These are phyloP conservation scores for Dromius quadrimaculatus DNA, from an alignment of 2,888 invertebrate genomes.

Conservation along the genomic window DNA sequence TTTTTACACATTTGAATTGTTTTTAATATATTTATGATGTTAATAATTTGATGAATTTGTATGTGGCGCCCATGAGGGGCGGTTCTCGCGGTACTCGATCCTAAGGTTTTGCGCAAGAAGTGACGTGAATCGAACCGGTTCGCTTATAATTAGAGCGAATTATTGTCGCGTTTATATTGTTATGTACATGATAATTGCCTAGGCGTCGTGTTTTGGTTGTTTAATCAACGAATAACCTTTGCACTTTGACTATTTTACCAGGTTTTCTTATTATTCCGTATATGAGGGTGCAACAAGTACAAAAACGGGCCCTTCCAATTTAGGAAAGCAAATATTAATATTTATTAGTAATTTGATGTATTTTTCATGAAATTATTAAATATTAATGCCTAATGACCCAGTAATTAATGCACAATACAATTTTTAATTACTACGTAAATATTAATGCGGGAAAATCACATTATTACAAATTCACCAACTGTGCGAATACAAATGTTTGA, in stretches of 20 bases:
- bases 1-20: background rate
- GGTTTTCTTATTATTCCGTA: background rate
- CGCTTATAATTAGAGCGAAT: constrained; percentile 64
- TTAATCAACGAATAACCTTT: constrained; percentile 56
- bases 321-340: constrained; percentile 16
- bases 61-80: constrained; percentile 58
- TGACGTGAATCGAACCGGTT: constrained; percentile 58
- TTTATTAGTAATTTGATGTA: background rate
- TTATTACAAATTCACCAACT: constrained; percentile 23
- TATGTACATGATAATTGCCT: constrained; percentile 65
- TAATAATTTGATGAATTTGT: too few relatives aligned
- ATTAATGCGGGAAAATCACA: constrained; percentile 29
- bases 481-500: too few relatives aligned
- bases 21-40: too few relatives aligned
- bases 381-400: constrained; percentile 18
- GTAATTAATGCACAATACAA: constrained; percentile 31
- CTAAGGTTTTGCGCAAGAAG: constrained; percentile 49
- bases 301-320: background rate
- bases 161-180: constrained; percentile 65
- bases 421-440: constrained; percentile 24
- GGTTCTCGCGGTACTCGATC: constrained; percentile 24
- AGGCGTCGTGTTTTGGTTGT: constrained; percentile 61
- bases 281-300: background rate
- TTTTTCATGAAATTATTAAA: constrained; percentile 20
- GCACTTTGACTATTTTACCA: background rate